A percentile compares a stretch with the other conserved stretches of the same genome.
phyloP scores from a whole-genome alignment of 1,140 invertebrate species.

The Rhagoletis zephyria region DNA sequence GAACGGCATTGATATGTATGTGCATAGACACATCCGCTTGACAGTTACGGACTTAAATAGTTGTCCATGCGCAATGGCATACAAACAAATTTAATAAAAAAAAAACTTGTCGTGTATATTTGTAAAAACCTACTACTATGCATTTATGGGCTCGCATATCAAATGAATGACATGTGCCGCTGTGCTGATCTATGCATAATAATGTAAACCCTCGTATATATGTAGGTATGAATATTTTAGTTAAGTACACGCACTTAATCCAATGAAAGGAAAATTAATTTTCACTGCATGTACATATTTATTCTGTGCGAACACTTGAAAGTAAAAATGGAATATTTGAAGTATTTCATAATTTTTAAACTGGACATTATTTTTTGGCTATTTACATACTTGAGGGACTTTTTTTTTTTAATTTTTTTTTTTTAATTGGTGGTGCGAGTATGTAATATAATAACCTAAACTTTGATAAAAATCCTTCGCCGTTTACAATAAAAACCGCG shows the following conservation, averaged over 20 bases:
- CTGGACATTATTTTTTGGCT: too few species aligned
- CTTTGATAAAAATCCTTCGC: too few species aligned
- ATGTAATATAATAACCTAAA: too few species aligned
- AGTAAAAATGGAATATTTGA: too few species aligned
- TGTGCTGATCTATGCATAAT: background rate
- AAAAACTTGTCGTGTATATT: background rate
- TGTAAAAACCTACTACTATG: background rate
- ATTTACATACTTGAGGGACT: too few species aligned
- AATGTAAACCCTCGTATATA: background rate
- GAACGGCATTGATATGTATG: background rate
- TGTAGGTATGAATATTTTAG: background rate
- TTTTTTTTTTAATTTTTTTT: too few species aligned
- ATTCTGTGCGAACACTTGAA: too few species aligned
- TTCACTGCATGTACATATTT: background rate
- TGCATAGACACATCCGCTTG: conserved; percentile 20
- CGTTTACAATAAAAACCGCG: too few species aligned
- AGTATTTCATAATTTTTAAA: too few species aligned
- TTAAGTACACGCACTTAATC: background rate
- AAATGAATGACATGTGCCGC: background rate
- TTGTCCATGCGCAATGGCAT: background rate
- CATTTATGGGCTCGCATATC: background rate
- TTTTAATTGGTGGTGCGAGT: too few species aligned
- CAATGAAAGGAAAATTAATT: background rate
- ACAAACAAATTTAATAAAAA: background rate
- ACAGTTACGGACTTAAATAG: background rate